Evolutionary conservation across 2,113 vertebrate species (phyloP).

Genomic region (Poeciliopsis turrubarensis): DNA sequence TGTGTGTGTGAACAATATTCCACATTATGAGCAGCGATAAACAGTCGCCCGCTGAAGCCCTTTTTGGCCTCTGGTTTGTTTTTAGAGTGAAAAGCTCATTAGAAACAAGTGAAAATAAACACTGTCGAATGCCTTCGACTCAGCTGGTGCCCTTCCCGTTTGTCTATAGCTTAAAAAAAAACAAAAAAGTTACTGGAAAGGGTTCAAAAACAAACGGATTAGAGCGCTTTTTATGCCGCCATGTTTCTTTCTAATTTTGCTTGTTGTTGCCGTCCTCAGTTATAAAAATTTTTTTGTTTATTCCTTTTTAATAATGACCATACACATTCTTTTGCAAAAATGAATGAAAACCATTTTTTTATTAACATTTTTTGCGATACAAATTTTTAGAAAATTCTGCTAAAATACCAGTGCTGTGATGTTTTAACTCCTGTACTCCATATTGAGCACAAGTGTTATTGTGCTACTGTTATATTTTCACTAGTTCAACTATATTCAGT

Average conservation of each 20-base stretch:
- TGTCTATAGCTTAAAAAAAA: neutral
- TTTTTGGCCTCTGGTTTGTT: conserved; percentile 51
- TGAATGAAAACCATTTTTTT: too few relatives aligned
- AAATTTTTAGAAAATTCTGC: neutral
- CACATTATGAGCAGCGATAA: conserved; percentile 27
- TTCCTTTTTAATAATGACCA: neutral
- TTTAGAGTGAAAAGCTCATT: conserved; percentile 60
- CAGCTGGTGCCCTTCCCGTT: neutral
- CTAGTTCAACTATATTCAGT: too few relatives aligned
- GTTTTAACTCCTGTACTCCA: too few relatives aligned
- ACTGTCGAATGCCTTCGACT: conserved; percentile 20
- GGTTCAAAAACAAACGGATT: neutral
- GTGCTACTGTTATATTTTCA: too few relatives aligned
- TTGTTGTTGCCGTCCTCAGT: neutral
- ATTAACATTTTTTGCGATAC: too few relatives aligned
- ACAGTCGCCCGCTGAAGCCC: conserved; percentile 15
- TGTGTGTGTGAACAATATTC: conserved; percentile 29
- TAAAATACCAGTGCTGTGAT: neutral
- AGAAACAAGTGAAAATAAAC: conserved; percentile 51
- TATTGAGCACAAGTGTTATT: too few relatives aligned
- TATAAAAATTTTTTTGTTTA: neutral
- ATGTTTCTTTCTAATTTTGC: neutral
- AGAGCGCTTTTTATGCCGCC: neutral
- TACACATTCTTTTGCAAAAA: too few relatives aligned
- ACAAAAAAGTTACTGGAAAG: neutral